These are phyloP conservation scores for Dendrolimus punctatus DNA, from an alignment of 1,140 invertebrate species.

Conservation along the genomic window DNA sequence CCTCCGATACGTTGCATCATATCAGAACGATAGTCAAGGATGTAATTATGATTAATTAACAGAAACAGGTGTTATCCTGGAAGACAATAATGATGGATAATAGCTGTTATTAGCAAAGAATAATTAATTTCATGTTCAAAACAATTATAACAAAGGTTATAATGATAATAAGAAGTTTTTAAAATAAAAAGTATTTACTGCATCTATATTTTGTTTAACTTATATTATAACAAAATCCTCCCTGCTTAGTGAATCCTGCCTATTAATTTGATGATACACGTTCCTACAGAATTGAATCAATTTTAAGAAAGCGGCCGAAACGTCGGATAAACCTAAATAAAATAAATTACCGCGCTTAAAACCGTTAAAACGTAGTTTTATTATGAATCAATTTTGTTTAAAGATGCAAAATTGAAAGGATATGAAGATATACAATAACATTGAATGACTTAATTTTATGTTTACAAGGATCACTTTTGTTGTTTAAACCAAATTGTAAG, in stretches of 20 bases:
- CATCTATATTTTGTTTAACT: slow-evolving; percentile 35
- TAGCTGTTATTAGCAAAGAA: slow-evolving; percentile 58
- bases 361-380: too few relatives aligned
- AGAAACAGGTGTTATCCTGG: slow-evolving; percentile 58
- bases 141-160: slow-evolving; percentile 52
- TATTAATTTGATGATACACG: too few relatives aligned
- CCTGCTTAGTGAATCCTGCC: background rate
- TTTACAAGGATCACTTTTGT: too few relatives aligned
- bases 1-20: slow-evolving; percentile 29
- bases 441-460: too few relatives aligned
- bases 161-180: slow-evolving; percentile 61
- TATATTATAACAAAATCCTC: background rate
- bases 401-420: too few relatives aligned
- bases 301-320: too few relatives aligned
- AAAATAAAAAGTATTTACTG: slow-evolving; percentile 67
- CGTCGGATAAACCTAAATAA: too few relatives aligned
- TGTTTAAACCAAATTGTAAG: too few relatives aligned
- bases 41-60: slow-evolving; percentile 26
- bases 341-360: too few relatives aligned
- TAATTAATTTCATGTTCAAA: slow-evolving; percentile 59
- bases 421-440: too few relatives aligned
- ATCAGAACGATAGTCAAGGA: slow-evolving; percentile 19
- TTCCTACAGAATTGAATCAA: too few relatives aligned
- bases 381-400: too few relatives aligned
- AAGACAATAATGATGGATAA: slow-evolving; percentile 69